Percentiles rank a stretch among this genome's conserved stretches.
These are phyloP conservation scores for Drosophila borealis DNA, from an alignment of 2,888 invertebrate genomes.

Conservation along the genomic window DNA sequence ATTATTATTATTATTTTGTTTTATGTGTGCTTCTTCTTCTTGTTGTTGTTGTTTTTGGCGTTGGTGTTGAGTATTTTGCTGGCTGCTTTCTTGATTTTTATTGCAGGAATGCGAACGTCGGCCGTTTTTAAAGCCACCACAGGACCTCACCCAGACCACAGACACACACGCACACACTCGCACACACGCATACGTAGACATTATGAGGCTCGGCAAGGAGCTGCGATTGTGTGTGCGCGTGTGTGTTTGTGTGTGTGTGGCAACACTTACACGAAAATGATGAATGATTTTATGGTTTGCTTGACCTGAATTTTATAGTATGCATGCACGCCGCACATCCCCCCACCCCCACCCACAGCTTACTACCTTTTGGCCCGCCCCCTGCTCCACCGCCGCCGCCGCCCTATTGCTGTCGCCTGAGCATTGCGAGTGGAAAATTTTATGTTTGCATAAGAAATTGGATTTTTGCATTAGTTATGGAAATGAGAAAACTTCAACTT, in stretches of 20 bases:
- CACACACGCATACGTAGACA: conserved; percentile 26
- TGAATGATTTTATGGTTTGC: conserved; percentile 84
- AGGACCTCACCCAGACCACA: conserved; percentile 53
- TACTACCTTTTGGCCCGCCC: not conserved
- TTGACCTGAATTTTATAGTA: conserved; percentile 83
- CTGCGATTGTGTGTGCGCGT: conserved; percentile 32
- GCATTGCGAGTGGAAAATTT: conserved; percentile 80
- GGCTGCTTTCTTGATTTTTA: conserved; percentile 78
- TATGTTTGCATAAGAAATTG: conserved; percentile 84
- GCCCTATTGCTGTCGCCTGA: conserved; percentile 60
- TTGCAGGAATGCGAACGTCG: conserved; percentile 80
- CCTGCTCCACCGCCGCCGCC: conserved; percentile 1
- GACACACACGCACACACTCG: conserved; percentile 25
- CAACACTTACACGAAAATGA: conserved; percentile 82
- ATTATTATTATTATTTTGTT: conserved; percentile 77
- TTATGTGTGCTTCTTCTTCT: conserved; percentile 38
- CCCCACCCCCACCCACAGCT: conserved; percentile 1
- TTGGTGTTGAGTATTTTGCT: conserved; percentile 54
- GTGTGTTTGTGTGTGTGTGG: conserved; percentile 52
- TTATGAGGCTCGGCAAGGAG: conserved; percentile 62
- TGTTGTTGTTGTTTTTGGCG: conserved; percentile 31
- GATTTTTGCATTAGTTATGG: conserved; percentile 84
- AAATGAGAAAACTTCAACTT: conserved; percentile 82
- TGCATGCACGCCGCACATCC: conserved; percentile 64
- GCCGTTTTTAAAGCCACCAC: conserved; percentile 80